Base-by-base conservation (phyloP, 2,888 invertebrate species). In the Eulithis testata region DNA sequence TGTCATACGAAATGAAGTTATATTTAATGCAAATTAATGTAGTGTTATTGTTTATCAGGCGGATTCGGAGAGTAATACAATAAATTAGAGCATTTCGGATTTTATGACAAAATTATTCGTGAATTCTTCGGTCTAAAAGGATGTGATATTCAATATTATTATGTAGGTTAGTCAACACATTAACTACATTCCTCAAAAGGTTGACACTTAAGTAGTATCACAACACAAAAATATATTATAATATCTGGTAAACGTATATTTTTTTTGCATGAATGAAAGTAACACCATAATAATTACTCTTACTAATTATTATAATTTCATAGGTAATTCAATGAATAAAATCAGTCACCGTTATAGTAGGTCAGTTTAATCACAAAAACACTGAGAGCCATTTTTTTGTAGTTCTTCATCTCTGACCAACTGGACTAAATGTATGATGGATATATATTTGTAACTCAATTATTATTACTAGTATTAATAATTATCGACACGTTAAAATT, bases 381-480 rank as follows among this genome's bases (percentile, higher is more conserved):
- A n/a, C 21, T 36, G n/a, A 4, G 27, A 43, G 12, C 37, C 47
- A 14, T 52, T 21, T 63, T 58, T 58, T 54, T 53, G 12, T 21
- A n/a, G 52, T 37, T 31, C 11, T 60, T 65, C 63, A 65, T 63
- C 71, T 71, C 45, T 62, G 68, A 70, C 73, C 66, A 54, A 12
- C 40, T 40, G 8, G 7, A 8, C 40, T 40, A 40, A 9, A 6
- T 27, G 27, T 14, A 73, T 78, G 82, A 83, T 80, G 79, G 81
- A 80, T 80, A 77, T 80, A 77, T 74, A 71, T 76, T 73, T 67
- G 74, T 77, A 75, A 73, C 63, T 72, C 71, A 59, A 69, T 73
- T 71, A 69, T 63, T 64, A 55, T 60, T 60, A 43, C 37, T 66
- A 60, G 66, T n/a, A 70, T 67, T 63, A 63, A 70, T 70, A 68